Evolutionary conservation across 2,113 vertebrate genomes (phyloP).

Genomic region (Thamnaconus septentrionalis): DNA sequence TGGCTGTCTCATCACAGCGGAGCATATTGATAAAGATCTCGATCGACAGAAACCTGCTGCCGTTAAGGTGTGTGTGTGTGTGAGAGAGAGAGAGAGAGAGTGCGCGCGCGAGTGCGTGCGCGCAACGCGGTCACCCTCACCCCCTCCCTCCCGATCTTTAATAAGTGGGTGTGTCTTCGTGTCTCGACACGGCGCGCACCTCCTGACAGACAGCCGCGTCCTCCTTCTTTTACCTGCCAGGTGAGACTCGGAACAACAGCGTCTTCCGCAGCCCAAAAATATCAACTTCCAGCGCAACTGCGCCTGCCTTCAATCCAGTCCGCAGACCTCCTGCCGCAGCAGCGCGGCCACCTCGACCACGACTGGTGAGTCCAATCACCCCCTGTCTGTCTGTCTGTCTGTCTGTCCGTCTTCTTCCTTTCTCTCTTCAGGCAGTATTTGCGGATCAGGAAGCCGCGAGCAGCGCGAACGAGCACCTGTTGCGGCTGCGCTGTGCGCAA

Average conservation of each 20-base stretch:
- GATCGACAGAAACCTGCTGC: constrained; percentile 5
- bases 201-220: constrained; percentile 54
- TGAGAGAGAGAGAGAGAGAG: too few species aligned
- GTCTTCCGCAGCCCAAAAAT: too few species aligned
- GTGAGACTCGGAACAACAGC: constrained; percentile 39
- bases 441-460: too few species aligned
- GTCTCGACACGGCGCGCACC: constrained; percentile 65
- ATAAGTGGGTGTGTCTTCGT: constrained; percentile 64
- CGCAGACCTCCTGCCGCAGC: constrained; percentile 38
- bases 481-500: too few species aligned
- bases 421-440: too few species aligned
- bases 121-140: background rate
- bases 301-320: background rate
- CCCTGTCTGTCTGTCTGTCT: too few species aligned
- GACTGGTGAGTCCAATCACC: too few species aligned
- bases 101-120: too few species aligned
- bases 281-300: too few species aligned
- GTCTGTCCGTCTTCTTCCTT: too few species aligned
- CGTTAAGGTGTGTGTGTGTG: background rate
- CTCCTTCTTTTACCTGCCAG: constrained; percentile 55
- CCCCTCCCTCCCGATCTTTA: constrained; percentile 10
- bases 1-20: background rate
- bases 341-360: too few species aligned
- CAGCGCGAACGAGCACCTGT: too few species aligned
- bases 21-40: background rate